A percentile compares a stretch with the other conserved stretches of the same genome.
phyloP scores from a whole-genome alignment of 2,888 invertebrate species.

The Lomographa bimaculata region DNA sequence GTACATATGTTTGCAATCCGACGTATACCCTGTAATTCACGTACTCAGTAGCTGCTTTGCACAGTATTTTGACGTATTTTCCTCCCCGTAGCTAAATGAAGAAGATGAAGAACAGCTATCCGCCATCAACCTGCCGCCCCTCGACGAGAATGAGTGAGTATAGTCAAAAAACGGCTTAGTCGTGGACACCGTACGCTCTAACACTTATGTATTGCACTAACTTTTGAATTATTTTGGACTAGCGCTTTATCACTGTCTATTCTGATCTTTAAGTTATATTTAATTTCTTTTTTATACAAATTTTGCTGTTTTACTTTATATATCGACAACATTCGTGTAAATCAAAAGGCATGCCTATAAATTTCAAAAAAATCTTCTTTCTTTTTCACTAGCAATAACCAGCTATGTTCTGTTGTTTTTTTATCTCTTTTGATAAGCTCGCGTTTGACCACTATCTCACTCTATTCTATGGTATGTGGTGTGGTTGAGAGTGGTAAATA shows the following conservation, averaged over 20 bases:
- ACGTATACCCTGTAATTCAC: conserved; percentile 31
- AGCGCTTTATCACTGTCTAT: conserved; percentile 5
- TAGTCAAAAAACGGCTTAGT: conserved; percentile 25
- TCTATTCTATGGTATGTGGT: too few species aligned
- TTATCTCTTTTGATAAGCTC: too few species aligned
- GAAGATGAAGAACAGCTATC: conserved; percentile 66
- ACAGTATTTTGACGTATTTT: conserved; percentile 76
- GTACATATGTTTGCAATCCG: conserved; percentile 24
- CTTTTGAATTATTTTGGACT: conserved; percentile 13
- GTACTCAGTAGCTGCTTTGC: conserved; percentile 71
- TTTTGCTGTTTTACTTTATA: not conserved
- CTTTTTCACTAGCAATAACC: too few species aligned
- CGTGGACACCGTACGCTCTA: conserved; percentile 25
- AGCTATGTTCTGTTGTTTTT: too few species aligned
- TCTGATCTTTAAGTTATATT: too few species aligned
- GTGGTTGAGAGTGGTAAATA: too few species aligned
- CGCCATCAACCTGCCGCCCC: conserved; percentile 64
- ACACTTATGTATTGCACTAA: conserved; percentile 13
- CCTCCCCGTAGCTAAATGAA: conserved; percentile 69
- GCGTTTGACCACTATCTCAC: too few species aligned
- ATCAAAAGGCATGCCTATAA: too few species aligned
- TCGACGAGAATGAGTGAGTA: conserved; percentile 71
- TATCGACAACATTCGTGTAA: too few species aligned
- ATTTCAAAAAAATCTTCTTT: too few species aligned
- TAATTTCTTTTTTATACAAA: not conserved